These are phyloP conservation scores for Allygus modestus DNA, from an alignment of 2,888 invertebrate genomes.

Conservation along the genomic window DNA sequence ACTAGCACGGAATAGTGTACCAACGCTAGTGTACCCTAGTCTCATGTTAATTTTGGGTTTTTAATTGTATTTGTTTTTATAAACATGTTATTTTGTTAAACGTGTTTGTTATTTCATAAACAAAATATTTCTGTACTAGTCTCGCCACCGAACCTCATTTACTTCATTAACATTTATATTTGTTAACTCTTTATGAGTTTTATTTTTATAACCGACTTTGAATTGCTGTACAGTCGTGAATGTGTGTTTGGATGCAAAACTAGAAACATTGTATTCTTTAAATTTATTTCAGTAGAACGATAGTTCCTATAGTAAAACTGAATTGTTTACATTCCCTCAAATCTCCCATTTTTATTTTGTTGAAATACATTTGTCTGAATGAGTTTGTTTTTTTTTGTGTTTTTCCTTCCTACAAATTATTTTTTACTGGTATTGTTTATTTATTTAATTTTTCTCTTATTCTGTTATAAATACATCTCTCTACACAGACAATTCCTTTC, in stretches of 20 bases:
- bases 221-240: not conserved
- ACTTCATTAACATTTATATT: not conserved
- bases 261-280: not conserved
- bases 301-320: constrained; percentile 21
- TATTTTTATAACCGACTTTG: not conserved
- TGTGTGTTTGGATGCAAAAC: not conserved
- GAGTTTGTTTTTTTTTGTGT: not conserved
- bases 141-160: not conserved
- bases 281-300: constrained; percentile 11
- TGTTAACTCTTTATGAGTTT: not conserved
- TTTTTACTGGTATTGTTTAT: not conserved
- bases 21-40: no score
- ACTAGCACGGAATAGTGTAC: not conserved
- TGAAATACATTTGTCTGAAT: constrained; percentile 34
- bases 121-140: not conserved
- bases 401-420: not conserved
- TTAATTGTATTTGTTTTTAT: no score
- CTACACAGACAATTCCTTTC: no score
- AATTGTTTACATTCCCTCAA: constrained; percentile 10
- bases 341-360: constrained; percentile 11
- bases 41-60: no score
- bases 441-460: not conserved
- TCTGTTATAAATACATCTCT: no score
- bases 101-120: not conserved
- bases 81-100: not conserved